Evolutionary conservation across 1,140 invertebrate genomes (phyloP), one percentile per base, ranked within the genome.

Genomic region (Cherax quadricarinatus): DNA sequence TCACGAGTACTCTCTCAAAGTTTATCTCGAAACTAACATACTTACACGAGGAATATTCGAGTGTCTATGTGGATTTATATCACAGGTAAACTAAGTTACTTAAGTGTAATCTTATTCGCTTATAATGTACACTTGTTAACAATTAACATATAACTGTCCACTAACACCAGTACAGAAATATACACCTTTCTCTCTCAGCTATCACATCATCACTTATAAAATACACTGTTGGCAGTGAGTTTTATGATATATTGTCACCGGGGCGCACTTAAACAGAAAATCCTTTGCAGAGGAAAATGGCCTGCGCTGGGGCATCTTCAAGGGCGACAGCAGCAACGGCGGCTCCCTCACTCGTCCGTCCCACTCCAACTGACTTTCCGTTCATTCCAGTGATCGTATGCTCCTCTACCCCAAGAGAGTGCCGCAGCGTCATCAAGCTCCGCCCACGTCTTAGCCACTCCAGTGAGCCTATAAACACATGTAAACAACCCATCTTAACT

Each of bases 321-420:
- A 1, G 41, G 51, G n/a, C 49, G 21, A 60, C 86, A 9, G 21
- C 78, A 79, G 75, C 78, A 53, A 3, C 70, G 41, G 53, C 70
- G 2, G n/a, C 78, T 80, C 70, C 86, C 75, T 62, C 53, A 2
- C 86, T 24, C 86, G 30, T 60, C 48, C 73, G 73, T 79, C 21
- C 62, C 75, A 24, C 75, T 10, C 60, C 86, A 30, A 88, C 86
- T 88, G 86, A 88, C 86, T 79, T 80, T 79, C 75, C 41, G 86
- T 88, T 88, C 86, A 88, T 88, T 88, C 86, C 86, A 88, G 48
- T 79, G 75, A 88, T 88, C 51, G 21, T 73, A 48, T 87, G 24
- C 53, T 14, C 62, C 75, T 75, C 30, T 41, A 24, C 41, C 53
- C 53, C 53, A 9, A 1, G 53, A n/a, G 53, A 24, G 78, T 41